Percentiles rank a stretch among this genome's conserved stretches.
These are phyloP conservation scores for Latrodectus geometricus DNA, from an alignment of 1,140 invertebrate genomes.

Conservation along the genomic window DNA sequence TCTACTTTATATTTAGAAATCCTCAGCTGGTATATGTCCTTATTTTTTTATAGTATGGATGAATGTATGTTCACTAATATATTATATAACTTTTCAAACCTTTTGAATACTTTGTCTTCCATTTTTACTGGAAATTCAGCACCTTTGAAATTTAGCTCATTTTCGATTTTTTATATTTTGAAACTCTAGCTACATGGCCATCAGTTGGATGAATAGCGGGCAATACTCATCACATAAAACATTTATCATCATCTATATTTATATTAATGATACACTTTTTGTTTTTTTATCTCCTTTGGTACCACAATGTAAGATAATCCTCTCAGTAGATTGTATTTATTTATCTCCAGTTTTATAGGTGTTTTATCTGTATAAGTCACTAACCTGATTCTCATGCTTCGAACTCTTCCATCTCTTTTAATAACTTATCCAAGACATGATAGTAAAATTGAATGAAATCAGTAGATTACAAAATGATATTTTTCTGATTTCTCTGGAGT, in stretches of 20 bases:
- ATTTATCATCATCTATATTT: constrained; percentile 48
- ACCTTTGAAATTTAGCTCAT: constrained; percentile 12
- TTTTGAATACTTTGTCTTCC: neutral
- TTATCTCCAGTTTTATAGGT: constrained; percentile 19
- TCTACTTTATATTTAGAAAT: constrained; percentile 15
- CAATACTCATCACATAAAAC: constrained; percentile 51
- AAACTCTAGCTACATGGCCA: neutral
- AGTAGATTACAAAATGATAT: constrained; percentile 4
- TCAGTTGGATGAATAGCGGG: constrained; percentile 13
- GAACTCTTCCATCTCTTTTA: constrained; percentile 17
- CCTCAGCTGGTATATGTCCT: neutral
- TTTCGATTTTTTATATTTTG: constrained; percentile 21
- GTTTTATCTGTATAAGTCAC: neutral
- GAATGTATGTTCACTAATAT: constrained; percentile 35
- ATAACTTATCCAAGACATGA: constrained; percentile 10
- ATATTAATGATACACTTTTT: constrained; percentile 42
- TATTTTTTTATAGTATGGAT: neutral
- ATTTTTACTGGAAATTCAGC: constrained; percentile 9
- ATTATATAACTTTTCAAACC: constrained; percentile 43
- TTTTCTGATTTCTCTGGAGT: constrained; percentile 6
- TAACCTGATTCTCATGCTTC: constrained; percentile 10
- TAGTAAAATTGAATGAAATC: constrained; percentile 16
- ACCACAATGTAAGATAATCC: constrained; percentile 21
- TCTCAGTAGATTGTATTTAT: constrained; percentile 39
- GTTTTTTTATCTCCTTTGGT: constrained; percentile 11